Base-by-base conservation (phyloP, 2,888 invertebrate genomes). In the Blera fallax region DNA sequence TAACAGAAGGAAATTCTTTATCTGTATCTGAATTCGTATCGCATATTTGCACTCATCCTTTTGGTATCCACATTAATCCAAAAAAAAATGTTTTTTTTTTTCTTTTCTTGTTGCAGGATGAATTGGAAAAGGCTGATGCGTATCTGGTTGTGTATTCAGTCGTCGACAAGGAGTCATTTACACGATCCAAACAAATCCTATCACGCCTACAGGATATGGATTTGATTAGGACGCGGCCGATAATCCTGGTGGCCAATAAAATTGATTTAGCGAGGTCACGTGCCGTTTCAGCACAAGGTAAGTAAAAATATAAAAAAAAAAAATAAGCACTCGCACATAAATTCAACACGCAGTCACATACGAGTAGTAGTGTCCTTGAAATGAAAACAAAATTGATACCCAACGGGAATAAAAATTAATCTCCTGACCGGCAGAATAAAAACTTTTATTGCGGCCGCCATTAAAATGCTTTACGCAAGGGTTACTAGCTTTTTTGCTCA, bases 121-220 rank as follows among this genome's bases (percentile, higher is more conserved):
- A 95, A 91, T 94, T 96, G 88, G 96, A 96, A 90, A 95, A 95
- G 1, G 94, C 94, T 18, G 97, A 97, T 91, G 98, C 97, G 7
- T 98, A 97, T 92, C 94, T 98, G 45, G 95, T 98, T 65, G 95
- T 98, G 90, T 98, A 97, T 93, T 97, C 97, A 5, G 97, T 98
- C 89, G 97, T 98, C 88, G 97, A 97, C 93, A 97, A 97, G 92
- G 95, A 96, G 32, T 97, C 97, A 88, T 97, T 97, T 92, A 95
- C 96, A 91, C 94, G 95, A 88, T 96, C 97, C 5, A 97, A 97
- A 90, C 95, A 95, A 88, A 96, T 97, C 88, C 91, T 98, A 77
- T 94, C 95, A 56, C 94, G 95, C 89, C 93, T 98, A 32, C 95
- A 96, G 90, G 97, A 97, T 91, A 94, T 94, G 90, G 97, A 97